Evolutionary conservation across 2,113 vertebrate species (phyloP).

Genomic region (Scomber scombrus): DNA sequence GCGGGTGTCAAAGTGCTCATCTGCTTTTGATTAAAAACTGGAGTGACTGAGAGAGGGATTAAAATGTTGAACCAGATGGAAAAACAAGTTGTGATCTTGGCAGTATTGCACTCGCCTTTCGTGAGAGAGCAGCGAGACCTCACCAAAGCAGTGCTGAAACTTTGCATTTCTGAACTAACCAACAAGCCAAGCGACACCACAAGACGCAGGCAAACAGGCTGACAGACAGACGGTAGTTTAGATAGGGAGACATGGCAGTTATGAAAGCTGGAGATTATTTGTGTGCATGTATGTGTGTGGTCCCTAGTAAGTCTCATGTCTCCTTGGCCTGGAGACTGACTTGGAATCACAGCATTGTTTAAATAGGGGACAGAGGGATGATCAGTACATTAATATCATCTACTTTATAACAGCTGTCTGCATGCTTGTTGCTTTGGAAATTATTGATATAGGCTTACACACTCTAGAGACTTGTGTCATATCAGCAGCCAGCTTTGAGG

Average conservation of each 20-base stretch:
- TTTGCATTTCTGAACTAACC: slow-evolving; percentile 24
- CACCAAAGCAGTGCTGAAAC: slow-evolving; percentile 7
- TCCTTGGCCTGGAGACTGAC: neutral
- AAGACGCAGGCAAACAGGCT: neutral
- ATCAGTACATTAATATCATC: neutral
- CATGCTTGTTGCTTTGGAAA: slow-evolving; percentile 18
- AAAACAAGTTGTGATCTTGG: slow-evolving; percentile 53
- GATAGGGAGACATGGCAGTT: neutral
- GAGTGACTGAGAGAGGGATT: slow-evolving; percentile 44
- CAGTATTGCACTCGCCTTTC: slow-evolving; percentile 5
- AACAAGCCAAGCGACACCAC: neutral
- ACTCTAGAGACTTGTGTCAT: slow-evolving; percentile 14
- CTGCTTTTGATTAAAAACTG: slow-evolving; percentile 74
- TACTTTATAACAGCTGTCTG: slow-evolving; percentile 14
- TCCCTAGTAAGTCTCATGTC: slow-evolving; percentile 7
- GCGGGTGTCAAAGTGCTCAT: slow-evolving; percentile 23
- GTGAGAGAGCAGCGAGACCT: slow-evolving; percentile 47
- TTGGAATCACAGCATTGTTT: neutral
- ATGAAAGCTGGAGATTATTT: neutral
- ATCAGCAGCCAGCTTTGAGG: slow-evolving; percentile 37
- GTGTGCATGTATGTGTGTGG: slow-evolving; percentile 18
- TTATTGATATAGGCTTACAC: neutral
- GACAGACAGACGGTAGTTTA: slow-evolving; percentile 9
- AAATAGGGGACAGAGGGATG: neutral
- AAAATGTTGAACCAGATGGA: slow-evolving; percentile 43